Evolutionary conservation across 2,113 vertebrate species (phyloP).

Genomic region (Eulemur rufifrons): DNA sequence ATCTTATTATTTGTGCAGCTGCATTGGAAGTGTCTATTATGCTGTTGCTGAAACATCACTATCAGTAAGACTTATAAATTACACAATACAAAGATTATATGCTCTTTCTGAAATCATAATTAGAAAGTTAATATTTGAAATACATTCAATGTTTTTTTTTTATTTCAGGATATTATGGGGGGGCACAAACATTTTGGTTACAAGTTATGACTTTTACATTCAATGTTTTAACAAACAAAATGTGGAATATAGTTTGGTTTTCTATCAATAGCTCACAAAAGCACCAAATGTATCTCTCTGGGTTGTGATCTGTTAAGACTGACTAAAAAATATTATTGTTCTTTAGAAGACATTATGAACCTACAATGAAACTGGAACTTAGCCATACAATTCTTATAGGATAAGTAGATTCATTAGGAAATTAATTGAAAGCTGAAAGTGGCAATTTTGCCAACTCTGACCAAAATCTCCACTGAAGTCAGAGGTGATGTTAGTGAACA

Average conservation of each 20-base stretch:
- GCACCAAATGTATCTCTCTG: not conserved
- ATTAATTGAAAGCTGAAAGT: not conserved
- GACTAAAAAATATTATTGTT: not conserved
- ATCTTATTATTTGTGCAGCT: conserved; percentile 10
- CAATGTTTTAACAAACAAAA: not conserved
- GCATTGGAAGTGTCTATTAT: not conserved
- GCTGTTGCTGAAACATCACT: not conserved
- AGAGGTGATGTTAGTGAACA: not conserved
- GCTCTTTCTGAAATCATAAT: not conserved
- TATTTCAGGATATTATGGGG: too few species aligned
- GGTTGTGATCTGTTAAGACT: not conserved
- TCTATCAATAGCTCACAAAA: not conserved
- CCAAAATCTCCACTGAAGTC: not conserved
- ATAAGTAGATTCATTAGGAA: conserved; percentile 6
- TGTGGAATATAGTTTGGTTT: not conserved
- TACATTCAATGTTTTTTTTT: not conserved
- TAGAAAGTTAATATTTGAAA: conserved; percentile 37
- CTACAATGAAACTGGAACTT: not conserved
- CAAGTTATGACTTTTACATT: not conserved
- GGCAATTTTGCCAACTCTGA: not conserved
- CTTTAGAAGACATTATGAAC: not conserved
- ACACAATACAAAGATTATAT: not conserved
- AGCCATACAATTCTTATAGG: not conserved
- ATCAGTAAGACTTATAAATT: not conserved
- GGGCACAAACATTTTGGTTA: too few species aligned